These are phyloP conservation scores for Seira sanloemensis DNA, from an alignment of 2,888 invertebrate genomes.

Conservation along the genomic window DNA sequence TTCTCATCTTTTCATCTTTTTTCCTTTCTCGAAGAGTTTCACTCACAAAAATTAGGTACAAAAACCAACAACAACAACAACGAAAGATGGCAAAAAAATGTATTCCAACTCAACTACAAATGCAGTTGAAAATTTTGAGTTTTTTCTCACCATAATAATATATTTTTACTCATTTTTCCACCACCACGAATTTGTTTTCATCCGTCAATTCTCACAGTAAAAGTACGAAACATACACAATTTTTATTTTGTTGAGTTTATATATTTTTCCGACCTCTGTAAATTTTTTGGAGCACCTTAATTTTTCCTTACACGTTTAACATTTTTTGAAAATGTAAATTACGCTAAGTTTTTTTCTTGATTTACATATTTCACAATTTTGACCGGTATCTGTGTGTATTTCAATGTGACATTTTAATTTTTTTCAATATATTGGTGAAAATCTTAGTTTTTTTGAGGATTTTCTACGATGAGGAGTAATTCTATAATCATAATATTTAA, in stretches of 20 bases:
- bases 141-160: too few relatives aligned
- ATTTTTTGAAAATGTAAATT: neutral
- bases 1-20: neutral
- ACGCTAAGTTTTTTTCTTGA: neutral
- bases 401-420: neutral
- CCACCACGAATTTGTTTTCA: too few relatives aligned
- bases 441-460: too few relatives aligned
- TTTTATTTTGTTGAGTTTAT: too few relatives aligned
- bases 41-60: neutral
- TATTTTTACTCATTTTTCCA: too few relatives aligned
- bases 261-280: neutral
- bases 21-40: neutral
- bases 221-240: too few relatives aligned
- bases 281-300: slow-evolving; percentile 16
- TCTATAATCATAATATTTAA: too few relatives aligned
- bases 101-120: neutral
- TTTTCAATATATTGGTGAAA: too few relatives aligned
- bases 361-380: neutral
- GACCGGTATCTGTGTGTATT: too few relatives aligned
- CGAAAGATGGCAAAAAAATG: neutral
- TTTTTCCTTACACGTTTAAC: slow-evolving; percentile 3
- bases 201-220: too few relatives aligned
- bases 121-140: too few relatives aligned
- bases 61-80: neutral
- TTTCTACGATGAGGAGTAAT: neutral